Evolutionary conservation across 2,888 invertebrate species (phyloP).

Genomic region (Panopea generosa): DNA sequence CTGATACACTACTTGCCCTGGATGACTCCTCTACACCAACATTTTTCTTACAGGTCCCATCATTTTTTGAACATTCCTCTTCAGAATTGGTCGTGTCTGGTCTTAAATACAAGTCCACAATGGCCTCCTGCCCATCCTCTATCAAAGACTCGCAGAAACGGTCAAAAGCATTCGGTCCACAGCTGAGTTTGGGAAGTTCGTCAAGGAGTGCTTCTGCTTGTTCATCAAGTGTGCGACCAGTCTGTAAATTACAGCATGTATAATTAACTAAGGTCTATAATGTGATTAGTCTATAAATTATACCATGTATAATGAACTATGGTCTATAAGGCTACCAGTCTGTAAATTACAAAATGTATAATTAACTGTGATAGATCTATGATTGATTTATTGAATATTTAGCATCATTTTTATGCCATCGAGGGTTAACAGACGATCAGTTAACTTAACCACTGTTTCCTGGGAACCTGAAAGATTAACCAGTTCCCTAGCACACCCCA

Average conservation of each 20-base stretch:
- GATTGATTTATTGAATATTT: too few relatives aligned
- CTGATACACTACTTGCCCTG: neutral
- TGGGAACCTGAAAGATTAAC: too few relatives aligned
- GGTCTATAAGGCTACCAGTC: too few relatives aligned
- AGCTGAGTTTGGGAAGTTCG: conserved; percentile 55
- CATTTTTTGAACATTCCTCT: conserved; percentile 17
- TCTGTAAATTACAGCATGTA: conserved; percentile 54
- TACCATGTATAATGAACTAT: too few relatives aligned
- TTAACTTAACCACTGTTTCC: too few relatives aligned
- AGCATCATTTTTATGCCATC: too few relatives aligned
- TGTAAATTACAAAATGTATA: too few relatives aligned
- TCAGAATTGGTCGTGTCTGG: conserved; percentile 27
- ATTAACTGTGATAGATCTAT: too few relatives aligned
- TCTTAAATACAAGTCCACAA: conserved; percentile 70
- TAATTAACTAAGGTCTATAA: too few relatives aligned
- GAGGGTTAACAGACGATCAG: too few relatives aligned
- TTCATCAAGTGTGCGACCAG: conserved; percentile 67
- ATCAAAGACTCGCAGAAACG: conserved; percentile 77
- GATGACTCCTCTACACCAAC: conserved; percentile 14
- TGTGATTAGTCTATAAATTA: too few relatives aligned
- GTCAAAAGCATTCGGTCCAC: conserved; percentile 74
- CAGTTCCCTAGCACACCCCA: too few relatives aligned
- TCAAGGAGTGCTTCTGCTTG: conserved; percentile 77
- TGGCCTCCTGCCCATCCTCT: conserved; percentile 73
- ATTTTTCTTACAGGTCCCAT: conserved; percentile 8